These are phyloP conservation scores for Meles meles DNA, from an alignment of 2,113 vertebrate species.

Conservation along the genomic window DNA sequence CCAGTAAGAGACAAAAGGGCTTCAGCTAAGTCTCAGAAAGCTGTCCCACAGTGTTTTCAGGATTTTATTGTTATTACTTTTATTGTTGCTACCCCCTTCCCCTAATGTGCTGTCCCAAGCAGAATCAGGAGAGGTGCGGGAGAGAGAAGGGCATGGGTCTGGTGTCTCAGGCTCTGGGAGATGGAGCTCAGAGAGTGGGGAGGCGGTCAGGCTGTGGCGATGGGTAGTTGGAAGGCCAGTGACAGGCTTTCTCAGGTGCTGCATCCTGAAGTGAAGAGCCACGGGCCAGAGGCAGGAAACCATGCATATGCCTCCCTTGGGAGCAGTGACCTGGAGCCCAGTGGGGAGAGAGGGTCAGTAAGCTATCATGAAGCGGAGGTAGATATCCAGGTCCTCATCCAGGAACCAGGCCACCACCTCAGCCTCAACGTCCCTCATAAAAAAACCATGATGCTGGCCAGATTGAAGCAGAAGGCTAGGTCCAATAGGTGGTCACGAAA, in stretches of 20 bases:
- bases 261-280: background rate
- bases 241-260: background rate
- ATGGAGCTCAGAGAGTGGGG: background rate
- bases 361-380: slow-evolving; percentile 59
- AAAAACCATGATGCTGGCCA: slow-evolving; percentile 64
- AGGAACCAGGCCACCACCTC: slow-evolving; percentile 47
- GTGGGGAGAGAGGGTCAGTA: background rate
- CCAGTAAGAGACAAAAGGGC: background rate
- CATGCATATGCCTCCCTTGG: background rate
- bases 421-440: slow-evolving; percentile 60
- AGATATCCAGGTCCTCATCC: slow-evolving; percentile 58
- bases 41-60: background rate
- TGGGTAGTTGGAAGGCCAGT: background rate
- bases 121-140: background rate
- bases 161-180: background rate
- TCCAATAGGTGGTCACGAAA: slow-evolving; percentile 31
- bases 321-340: background rate
- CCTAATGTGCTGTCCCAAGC: background rate
- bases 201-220: background rate
- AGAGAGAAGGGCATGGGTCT: background rate
- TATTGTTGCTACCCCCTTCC: background rate
- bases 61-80: slow-evolving; percentile 30
- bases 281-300: background rate
- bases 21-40: background rate
- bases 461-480: slow-evolving; percentile 62